A percentile compares a stretch with the other conserved stretches of the same genome.
Conservation (phyloP, 2,797 vertebrate species). For the Helarctos malayanus region DNA sequence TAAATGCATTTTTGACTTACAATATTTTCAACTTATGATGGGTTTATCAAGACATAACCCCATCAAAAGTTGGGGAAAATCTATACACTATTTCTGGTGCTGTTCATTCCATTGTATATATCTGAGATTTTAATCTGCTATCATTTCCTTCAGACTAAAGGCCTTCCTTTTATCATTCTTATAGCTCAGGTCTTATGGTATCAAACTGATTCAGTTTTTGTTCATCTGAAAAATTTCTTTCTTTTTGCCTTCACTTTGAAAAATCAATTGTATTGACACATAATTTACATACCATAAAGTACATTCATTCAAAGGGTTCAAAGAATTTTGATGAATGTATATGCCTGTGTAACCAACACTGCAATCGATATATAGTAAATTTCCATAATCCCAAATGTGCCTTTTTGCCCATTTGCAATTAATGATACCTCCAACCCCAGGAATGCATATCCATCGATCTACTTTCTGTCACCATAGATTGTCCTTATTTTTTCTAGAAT, state of each 20-base stretch:
- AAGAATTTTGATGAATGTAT: not conserved
- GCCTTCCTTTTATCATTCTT: not conserved
- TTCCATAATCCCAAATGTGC: not conserved
- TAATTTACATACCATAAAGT: not conserved
- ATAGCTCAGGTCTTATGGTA: not conserved
- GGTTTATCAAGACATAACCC: not conserved
- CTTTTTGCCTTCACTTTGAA: conserved; percentile 8
- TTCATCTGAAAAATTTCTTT: not conserved
- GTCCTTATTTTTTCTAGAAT: not conserved
- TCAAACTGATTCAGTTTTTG: not conserved
- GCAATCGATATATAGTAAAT: not conserved
- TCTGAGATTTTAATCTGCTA: not conserved
- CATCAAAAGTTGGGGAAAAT: not conserved
- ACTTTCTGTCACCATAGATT: not conserved
- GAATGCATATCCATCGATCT: not conserved
- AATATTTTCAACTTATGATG: not conserved
- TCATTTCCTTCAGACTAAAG: not conserved
- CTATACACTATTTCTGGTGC: not conserved
- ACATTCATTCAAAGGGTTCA: not conserved
- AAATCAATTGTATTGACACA: not conserved
- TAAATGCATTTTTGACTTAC: not conserved
- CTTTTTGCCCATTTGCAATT: not conserved
- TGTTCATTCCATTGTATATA: not conserved
- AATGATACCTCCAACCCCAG: not conserved
- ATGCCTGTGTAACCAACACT: not conserved